phyloP scores from a whole-genome alignment of 2,113 vertebrate species.

The Mixornis gularis region DNA sequence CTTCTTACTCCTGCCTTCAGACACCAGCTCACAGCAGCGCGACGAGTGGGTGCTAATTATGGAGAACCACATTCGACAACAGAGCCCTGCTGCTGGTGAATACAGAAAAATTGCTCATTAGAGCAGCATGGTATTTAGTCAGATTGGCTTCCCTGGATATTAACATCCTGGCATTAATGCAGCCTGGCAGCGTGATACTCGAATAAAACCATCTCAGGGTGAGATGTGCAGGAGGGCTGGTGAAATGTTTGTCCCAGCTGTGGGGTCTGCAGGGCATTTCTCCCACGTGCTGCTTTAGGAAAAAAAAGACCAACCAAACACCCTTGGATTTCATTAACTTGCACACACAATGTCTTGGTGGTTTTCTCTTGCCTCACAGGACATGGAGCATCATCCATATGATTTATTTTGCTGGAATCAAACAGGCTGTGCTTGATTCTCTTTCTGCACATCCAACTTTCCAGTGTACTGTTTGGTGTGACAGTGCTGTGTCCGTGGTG shows the following conservation, averaged over 20 bases:
- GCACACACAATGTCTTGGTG: neutral
- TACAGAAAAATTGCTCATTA: constrained; percentile 62
- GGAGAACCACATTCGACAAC: constrained; percentile 20
- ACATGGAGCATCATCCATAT: neutral
- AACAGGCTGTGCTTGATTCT: neutral
- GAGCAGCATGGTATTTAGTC: constrained; percentile 46
- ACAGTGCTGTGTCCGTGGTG: accelerated
- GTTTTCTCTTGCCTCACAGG: neutral
- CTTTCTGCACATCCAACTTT: neutral
- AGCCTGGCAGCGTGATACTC: neutral
- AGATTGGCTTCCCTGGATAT: constrained; percentile 39
- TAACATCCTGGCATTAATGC: constrained; percentile 29
- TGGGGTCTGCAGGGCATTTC: neutral
- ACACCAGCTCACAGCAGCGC: constrained; percentile 2
- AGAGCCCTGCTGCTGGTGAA: constrained; percentile 40
- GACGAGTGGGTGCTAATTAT: constrained; percentile 55
- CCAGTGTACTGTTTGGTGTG: accelerated
- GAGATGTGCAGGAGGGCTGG: neutral
- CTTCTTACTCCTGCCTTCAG: constrained; percentile 28
- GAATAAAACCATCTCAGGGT: neutral
- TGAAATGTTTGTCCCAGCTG: neutral
- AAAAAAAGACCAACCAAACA: neutral
- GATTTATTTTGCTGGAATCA: neutral
- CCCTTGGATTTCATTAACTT: neutral
- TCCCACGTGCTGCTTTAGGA: neutral